Conservation (phyloP, 2,888 invertebrate species). For the Drosophila seclusa region DNA sequence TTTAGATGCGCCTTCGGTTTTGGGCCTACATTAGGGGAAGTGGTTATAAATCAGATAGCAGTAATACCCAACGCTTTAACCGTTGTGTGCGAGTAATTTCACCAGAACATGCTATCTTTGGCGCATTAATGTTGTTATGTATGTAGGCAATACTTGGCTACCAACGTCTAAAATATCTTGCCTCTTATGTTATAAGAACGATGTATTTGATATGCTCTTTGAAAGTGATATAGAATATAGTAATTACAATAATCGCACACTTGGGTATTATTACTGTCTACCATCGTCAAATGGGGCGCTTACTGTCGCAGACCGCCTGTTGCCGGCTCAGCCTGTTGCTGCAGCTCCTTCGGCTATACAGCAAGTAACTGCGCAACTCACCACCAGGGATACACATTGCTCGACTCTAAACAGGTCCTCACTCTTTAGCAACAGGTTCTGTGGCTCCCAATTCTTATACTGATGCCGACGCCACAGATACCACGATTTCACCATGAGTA, state of each 20-base stretch:
- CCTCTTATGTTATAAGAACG: neutral
- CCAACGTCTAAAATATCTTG: neutral
- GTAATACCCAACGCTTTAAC: conserved; percentile 16
- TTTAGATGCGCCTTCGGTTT: conserved; percentile 40
- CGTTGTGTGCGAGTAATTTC: conserved; percentile 2
- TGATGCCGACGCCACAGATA: conserved; percentile 10
- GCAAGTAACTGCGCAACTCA: conserved; percentile 57
- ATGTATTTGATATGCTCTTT: neutral
- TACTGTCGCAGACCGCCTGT: conserved; percentile 42
- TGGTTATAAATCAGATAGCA: neutral
- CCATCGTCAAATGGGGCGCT: conserved; percentile 23
- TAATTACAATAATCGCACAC: neutral
- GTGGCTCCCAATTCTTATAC: conserved; percentile 11
- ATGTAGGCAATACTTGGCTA: neutral
- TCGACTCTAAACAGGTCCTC: conserved; percentile 79
- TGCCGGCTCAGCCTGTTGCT: conserved; percentile 74
- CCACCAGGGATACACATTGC: conserved; percentile 39
- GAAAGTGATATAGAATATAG: neutral
- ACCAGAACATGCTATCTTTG: neutral
- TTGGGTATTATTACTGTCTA: neutral
- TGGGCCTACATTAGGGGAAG: conserved; percentile 46
- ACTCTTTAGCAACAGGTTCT: conserved; percentile 82
- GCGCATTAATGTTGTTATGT: neutral
- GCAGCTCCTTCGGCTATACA: conserved; percentile 26
- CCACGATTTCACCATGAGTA: conserved; percentile 9